These are phyloP conservation scores for Micrastur ruficollis DNA, from an alignment of 2,797 vertebrate species.

Conservation along the genomic window DNA sequence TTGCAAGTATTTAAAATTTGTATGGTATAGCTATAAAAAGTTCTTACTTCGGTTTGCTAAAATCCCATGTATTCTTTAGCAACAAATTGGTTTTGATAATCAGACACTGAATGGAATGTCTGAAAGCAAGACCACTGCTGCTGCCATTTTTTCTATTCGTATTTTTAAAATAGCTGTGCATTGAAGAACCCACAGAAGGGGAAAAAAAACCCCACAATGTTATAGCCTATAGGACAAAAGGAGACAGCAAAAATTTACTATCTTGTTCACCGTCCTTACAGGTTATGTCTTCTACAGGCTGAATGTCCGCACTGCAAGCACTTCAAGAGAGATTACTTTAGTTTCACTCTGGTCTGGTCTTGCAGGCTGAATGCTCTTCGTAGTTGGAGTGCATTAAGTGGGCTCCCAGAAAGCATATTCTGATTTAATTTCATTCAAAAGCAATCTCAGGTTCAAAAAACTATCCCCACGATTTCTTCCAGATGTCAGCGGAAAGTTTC, in stretches of 20 bases:
- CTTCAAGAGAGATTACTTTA: background rate
- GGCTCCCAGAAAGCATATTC: background rate
- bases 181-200: background rate
- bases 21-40: background rate
- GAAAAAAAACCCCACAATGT: background rate
- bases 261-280: background rate
- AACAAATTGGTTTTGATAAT: background rate
- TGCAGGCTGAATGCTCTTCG: background rate
- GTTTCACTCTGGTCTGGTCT: background rate
- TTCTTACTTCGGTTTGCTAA: background rate
- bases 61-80: background rate
- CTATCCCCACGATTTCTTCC: background rate
- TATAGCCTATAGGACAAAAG: background rate
- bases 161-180: background rate
- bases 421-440: background rate
- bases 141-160: background rate
- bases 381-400: background rate
- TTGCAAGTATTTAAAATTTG: background rate
- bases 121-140: background rate
- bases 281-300: background rate
- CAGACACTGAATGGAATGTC: background rate
- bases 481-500: background rate
- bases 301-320: background rate
- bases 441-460: background rate
- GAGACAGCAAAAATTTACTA: background rate